Conservation (phyloP, 2,888 invertebrate genomes). For the Rhodophaea formosa region DNA sequence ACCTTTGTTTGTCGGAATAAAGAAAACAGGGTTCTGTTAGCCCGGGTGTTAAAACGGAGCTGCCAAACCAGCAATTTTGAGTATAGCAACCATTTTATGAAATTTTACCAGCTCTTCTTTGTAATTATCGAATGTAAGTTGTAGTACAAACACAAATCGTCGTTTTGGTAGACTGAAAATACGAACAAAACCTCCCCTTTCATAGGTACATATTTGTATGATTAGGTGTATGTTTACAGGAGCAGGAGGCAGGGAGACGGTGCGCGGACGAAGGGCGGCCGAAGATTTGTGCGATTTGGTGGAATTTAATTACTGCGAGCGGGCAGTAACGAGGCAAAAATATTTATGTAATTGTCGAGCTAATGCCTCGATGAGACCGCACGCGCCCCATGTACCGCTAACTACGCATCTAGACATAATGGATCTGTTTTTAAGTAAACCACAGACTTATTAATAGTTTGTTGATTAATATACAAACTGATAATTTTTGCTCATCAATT, state of each 20-base stretch:
- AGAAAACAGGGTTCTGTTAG: too few species aligned
- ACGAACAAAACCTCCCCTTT: conserved; percentile 15
- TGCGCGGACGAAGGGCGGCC: conserved; percentile 39
- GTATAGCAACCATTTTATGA: too few species aligned
- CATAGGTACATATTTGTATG: conserved; percentile 25
- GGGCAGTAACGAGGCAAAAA: conserved; percentile 75
- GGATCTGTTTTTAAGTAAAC: conserved; percentile 9
- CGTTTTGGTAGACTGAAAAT: conserved; percentile 4
- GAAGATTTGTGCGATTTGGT: conserved; percentile 77
- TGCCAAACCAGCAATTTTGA: too few species aligned
- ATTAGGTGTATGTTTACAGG: conserved; percentile 25
- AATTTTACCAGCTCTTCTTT: too few species aligned
- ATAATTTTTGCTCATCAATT: too few species aligned
- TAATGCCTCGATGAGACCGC: conserved; percentile 68
- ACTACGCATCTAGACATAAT: conserved; percentile 17
- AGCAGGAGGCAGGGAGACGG: conserved; percentile 30
- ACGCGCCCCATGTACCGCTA: conserved; percentile 32
- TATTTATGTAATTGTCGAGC: conserved; percentile 77
- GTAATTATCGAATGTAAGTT: not conserved
- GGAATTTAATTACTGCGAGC: conserved; percentile 77
- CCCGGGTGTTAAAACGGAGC: too few species aligned
- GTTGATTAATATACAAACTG: not conserved
- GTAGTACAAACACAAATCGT: not conserved
- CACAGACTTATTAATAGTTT: conserved; percentile 1
- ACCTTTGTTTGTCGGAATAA: too few species aligned